A percentile compares a stretch with the other conserved stretches of the same genome.
These are phyloP conservation scores for Acrobasis repandana DNA, from an alignment of 2,888 invertebrate genomes.

Conservation along the genomic window DNA sequence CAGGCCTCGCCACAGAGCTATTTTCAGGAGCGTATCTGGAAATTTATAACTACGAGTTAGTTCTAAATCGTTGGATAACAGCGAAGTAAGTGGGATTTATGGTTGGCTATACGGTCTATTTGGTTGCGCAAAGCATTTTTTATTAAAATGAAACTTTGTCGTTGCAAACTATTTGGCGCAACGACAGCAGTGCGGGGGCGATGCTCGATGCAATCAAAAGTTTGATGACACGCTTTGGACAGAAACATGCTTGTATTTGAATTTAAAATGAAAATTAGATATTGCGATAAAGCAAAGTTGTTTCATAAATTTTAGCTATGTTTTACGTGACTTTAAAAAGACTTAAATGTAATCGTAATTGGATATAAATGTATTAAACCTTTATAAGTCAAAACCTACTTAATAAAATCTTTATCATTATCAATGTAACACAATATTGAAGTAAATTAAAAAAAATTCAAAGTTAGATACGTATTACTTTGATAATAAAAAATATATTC, in stretches of 20 bases:
- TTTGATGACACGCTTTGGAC: conserved; percentile 11
- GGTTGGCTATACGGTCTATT: conserved; percentile 62
- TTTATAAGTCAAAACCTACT: no score
- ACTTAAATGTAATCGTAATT: no score
- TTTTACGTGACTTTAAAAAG: no score
- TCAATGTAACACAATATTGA: no score
- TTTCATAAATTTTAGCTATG: background rate
- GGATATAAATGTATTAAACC: no score
- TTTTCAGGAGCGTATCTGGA: conserved; percentile 74
- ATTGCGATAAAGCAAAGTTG: background rate
- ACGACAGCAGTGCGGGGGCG: conserved; percentile 16
- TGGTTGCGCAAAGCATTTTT: conserved; percentile 43
- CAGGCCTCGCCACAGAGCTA: conserved; percentile 71
- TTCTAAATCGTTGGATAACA: conserved; percentile 76
- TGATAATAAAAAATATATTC: no score
- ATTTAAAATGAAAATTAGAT: conserved; percentile 6
- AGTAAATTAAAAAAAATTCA: no score
- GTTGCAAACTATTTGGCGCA: conserved; percentile 13
- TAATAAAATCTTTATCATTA: no score
- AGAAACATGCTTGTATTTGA: conserved; percentile 1
- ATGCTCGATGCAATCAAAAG: conserved; percentile 19
- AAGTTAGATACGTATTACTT: no score
- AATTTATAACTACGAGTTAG: conserved; percentile 78
- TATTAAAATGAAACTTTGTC: conserved; percentile 14
- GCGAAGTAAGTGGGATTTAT: conserved; percentile 76